Evolutionary conservation across 2,888 invertebrate genomes (phyloP).

Genomic region (Chrysodeixis includens): DNA sequence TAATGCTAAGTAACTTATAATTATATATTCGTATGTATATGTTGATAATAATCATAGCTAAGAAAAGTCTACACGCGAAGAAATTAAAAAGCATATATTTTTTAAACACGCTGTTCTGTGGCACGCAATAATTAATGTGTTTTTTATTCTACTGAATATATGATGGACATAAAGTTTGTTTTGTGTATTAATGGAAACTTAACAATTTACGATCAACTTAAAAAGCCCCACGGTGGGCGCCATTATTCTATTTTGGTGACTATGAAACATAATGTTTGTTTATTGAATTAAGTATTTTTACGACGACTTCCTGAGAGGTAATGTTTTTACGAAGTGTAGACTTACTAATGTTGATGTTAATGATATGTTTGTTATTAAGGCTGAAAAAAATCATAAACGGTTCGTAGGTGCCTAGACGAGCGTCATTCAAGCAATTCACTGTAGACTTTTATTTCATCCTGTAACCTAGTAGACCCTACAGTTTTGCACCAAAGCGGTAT

Average conservation of each 20-base stretch:
- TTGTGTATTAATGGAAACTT: conserved; percentile 26
- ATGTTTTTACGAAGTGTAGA: no score
- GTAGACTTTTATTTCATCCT: no score
- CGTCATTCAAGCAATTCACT: no score
- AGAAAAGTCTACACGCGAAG: conserved; percentile 60
- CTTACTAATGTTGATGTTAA: no score
- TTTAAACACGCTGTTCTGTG: conserved; percentile 39
- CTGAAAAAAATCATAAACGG: no score
- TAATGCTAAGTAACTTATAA: conserved; percentile 54
- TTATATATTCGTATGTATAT: conserved; percentile 41
- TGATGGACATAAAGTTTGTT: conserved; percentile 28
- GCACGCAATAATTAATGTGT: conserved; percentile 49
- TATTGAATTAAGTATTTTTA: not conserved
- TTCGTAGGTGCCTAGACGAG: no score
- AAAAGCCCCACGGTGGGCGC: conserved; percentile 44
- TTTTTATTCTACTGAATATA: conserved; percentile 38
- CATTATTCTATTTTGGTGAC: conserved; percentile 23
- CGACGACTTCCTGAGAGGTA: no score
- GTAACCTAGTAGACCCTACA: no score
- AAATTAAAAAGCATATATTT: conserved; percentile 40
- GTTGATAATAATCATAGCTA: conserved; percentile 53
- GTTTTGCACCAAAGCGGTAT: no score
- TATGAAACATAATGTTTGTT: not conserved
- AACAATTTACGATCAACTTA: conserved; percentile 22
- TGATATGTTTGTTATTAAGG: no score